Evolutionary conservation across 1,140 invertebrate genomes (phyloP), one percentile per base, ranked within the genome.

Genomic region (Ectropis grisescens): DNA sequence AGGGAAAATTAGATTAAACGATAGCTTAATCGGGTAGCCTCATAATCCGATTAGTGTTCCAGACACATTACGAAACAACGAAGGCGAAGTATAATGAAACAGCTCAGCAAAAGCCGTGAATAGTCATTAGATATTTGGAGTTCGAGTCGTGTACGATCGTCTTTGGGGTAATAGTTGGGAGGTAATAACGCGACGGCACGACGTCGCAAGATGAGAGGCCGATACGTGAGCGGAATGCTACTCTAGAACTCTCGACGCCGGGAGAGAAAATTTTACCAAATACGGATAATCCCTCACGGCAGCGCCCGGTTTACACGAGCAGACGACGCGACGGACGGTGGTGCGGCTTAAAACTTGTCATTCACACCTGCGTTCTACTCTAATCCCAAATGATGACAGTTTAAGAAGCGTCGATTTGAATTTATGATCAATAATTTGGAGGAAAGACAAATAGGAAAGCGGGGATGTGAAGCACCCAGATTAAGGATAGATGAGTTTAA

Each of bases 161-260:
- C 38, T 32, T 40, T 19, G 16, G 42, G 41, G 56, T 47, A 64
- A 66, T 68, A 60, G 60, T 62, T 56, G 58, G 37, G 52, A 64
- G 46, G 59, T 69, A 69, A 67, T 72, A 69, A 62, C 51, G 47
- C 44, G 54, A 46, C 50, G 58, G 41, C 43, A 53, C 48, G 62
- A 62, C 62, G 58, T 41, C 46, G 34, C 46, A 40, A 61, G 58
- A 67, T 58, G 58, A 61, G 53, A 58, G 54, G 48, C 49, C 44
- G 37, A 36, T 48, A 71, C 68, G 68, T 72, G 68, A 67, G 28
- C 41, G 33, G 59, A 67, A 69, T 72, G 32, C 19, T 13, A n/a
- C n/a, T n/a, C n/a, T n/a, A 19, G 16, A 19, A 8, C 16, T 8
- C 16, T 19, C 3, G 31, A 53, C 13, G 36, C 19, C 26, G 22